A percentile compares a stretch with the other conserved stretches of the same genome.
Evolutionary conservation across 1,140 invertebrate genomes (phyloP).

Genomic region (Cheumatopsyche charites): DNA sequence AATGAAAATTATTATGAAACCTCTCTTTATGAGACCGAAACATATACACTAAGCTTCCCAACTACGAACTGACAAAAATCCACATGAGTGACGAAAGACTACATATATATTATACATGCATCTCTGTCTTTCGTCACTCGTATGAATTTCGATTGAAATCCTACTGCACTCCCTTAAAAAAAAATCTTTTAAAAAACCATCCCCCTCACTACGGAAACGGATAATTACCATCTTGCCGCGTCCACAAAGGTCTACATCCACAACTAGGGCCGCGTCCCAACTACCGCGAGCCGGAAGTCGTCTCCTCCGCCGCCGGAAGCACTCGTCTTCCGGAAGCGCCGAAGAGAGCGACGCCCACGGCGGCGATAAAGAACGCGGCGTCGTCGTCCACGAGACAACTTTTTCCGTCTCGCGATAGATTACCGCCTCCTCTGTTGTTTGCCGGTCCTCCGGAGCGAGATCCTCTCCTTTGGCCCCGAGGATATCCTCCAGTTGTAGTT

Average conservation of each 20-base stretch:
- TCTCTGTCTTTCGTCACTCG: too few species aligned
- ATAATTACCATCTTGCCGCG: slow-evolving; percentile 33
- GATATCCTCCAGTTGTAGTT: background rate
- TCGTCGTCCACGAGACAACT: slow-evolving; percentile 4
- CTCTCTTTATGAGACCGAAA: too few species aligned
- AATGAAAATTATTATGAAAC: too few species aligned
- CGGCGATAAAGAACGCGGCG: slow-evolving; percentile 25
- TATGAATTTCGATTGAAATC: too few species aligned
- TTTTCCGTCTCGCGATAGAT: slow-evolving; percentile 13
- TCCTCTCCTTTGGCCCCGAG: background rate
- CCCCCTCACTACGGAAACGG: slow-evolving; percentile 40
- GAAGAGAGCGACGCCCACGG: slow-evolving; percentile 15
- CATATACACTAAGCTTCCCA: too few species aligned
- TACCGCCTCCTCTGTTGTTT: background rate
- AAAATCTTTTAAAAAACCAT: too few species aligned
- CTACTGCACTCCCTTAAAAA: too few species aligned
- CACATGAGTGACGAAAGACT: too few species aligned
- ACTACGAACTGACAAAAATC: too few species aligned
- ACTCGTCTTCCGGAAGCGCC: slow-evolving; percentile 25
- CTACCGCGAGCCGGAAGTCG: slow-evolving; percentile 25
- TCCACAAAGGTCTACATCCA: too few species aligned
- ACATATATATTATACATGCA: too few species aligned
- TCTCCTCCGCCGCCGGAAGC: slow-evolving; percentile 34
- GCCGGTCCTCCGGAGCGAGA: background rate
- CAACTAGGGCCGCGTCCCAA: too few species aligned